A percentile compares a stretch with the other conserved stretches of the same genome.
These are phyloP conservation scores for Aleiodes alternator DNA, from an alignment of 2,888 invertebrate species.

Conservation along the genomic window DNA sequence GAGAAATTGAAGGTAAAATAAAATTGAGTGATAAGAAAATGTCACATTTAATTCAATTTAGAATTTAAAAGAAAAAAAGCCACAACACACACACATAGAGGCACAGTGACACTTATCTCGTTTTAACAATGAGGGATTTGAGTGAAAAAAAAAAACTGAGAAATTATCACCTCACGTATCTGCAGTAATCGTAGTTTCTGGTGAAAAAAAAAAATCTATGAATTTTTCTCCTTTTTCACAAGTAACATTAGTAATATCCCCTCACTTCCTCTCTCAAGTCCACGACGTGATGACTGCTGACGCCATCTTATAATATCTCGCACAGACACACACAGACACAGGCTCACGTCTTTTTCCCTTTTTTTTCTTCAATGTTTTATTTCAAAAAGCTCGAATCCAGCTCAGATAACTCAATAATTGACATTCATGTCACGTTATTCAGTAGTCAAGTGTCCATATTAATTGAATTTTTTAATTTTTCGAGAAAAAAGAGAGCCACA, in stretches of 20 bases:
- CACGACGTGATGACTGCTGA: constrained; percentile 63
- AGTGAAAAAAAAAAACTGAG: too few species aligned
- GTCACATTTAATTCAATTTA: neutral
- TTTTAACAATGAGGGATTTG: too few species aligned
- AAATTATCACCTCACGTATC: neutral
- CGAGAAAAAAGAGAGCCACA: too few species aligned
- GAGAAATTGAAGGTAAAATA: neutral
- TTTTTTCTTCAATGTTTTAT: neutral
- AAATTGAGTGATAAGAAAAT: neutral
- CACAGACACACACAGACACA: neutral
- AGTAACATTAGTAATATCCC: constrained; percentile 37
- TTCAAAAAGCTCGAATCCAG: too few species aligned
- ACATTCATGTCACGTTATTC: too few species aligned
- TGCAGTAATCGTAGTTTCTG: neutral
- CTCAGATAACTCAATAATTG: too few species aligned
- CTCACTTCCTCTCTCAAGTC: constrained; percentile 49
- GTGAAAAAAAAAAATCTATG: neutral
- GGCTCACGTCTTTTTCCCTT: neutral
- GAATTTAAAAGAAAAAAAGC: too few species aligned
- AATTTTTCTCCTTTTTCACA: neutral
- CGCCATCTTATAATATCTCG: constrained; percentile 64
- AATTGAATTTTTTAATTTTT: too few species aligned
- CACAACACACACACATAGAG: too few species aligned
- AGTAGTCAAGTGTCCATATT: too few species aligned
- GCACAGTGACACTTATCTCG: too few species aligned